A percentile compares a stretch with the other conserved stretches of the same genome.
Evolutionary conservation across 2,797 vertebrate species (phyloP).

Genomic region (Aulostomus chinensis): DNA sequence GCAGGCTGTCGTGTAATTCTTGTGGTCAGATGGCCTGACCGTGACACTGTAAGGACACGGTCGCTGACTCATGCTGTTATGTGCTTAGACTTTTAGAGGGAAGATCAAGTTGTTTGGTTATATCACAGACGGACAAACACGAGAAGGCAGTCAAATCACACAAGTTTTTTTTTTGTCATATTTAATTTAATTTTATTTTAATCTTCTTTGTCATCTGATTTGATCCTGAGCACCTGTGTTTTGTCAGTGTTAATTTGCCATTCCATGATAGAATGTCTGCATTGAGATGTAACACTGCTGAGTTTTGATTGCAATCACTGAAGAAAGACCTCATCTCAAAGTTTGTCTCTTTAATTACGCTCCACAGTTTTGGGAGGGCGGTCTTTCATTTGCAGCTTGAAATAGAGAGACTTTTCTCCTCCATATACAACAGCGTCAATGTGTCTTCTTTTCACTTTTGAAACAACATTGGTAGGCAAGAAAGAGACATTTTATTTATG

Average conservation of each 20-base stretch:
- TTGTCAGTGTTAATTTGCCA: background rate
- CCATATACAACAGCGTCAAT: too few relatives aligned
- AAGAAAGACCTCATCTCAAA: background rate
- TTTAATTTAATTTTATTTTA: too few relatives aligned
- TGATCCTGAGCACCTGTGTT: background rate
- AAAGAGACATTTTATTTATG: too few relatives aligned
- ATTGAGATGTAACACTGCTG: background rate
- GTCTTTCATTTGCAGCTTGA: too few relatives aligned
- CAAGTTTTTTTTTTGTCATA: background rate
- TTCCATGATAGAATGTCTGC: background rate
- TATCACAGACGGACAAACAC: background rate
- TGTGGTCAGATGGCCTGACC: slow-evolving; percentile 43
- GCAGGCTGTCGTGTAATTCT: slow-evolving; percentile 29
- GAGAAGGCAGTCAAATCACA: background rate
- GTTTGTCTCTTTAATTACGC: background rate
- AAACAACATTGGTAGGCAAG: too few relatives aligned
- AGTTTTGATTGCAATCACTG: slow-evolving; percentile 7
- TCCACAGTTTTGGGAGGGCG: background rate
- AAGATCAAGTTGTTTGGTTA: background rate
- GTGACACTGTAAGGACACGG: slow-evolving; percentile 4
- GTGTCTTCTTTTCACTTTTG: too few relatives aligned
- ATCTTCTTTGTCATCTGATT: too few relatives aligned
- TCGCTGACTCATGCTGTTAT: background rate
- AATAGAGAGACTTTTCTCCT: too few relatives aligned
- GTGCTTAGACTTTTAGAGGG: background rate